Conservation (phyloP, 2,113 vertebrate genomes). For the Embiotoca jacksoni region DNA sequence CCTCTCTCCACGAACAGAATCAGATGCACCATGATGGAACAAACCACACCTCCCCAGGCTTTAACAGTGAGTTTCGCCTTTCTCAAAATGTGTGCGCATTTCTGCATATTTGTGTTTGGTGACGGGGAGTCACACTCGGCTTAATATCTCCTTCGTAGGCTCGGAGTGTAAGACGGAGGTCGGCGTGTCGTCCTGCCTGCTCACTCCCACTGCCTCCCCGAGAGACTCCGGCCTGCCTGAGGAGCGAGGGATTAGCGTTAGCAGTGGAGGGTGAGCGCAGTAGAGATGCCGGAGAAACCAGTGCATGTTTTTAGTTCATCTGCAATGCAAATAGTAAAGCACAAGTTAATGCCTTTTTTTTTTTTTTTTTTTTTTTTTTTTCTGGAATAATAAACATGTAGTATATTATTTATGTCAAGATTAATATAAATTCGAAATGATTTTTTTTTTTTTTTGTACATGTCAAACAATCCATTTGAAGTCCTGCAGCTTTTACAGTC, state of each 20-base stretch:
- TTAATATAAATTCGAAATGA: too few species aligned
- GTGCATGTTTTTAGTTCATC: neutral
- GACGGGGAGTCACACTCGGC: slow-evolving; percentile 1
- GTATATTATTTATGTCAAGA: neutral
- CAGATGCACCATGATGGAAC: slow-evolving; percentile 43
- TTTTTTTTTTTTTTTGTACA: too few species aligned
- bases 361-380: too few species aligned
- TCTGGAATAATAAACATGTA: neutral
- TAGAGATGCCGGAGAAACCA: neutral
- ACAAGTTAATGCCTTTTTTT: too few species aligned
- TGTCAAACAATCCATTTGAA: too few species aligned
- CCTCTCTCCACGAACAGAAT: slow-evolving; percentile 34
- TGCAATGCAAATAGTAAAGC: too few species aligned
- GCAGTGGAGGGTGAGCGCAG: slow-evolving; percentile 76
- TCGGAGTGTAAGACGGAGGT: slow-evolving; percentile 77
- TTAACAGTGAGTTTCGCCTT: slow-evolving; percentile 72
- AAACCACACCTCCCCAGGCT: slow-evolving; percentile 54
- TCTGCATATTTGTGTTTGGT: neutral
- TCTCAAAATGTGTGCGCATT: slow-evolving; percentile 14
- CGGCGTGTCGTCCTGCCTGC: slow-evolving; percentile 82
- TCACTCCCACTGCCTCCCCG: slow-evolving; percentile 85
- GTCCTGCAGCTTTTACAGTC: too few species aligned
- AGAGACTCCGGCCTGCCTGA: slow-evolving; percentile 70
- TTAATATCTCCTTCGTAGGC: slow-evolving; percentile 38
- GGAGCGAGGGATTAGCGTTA: slow-evolving; percentile 74